Evolutionary conservation across 2,113 vertebrate species (phyloP).

Genomic region (Aspiorhynchus laticeps): DNA sequence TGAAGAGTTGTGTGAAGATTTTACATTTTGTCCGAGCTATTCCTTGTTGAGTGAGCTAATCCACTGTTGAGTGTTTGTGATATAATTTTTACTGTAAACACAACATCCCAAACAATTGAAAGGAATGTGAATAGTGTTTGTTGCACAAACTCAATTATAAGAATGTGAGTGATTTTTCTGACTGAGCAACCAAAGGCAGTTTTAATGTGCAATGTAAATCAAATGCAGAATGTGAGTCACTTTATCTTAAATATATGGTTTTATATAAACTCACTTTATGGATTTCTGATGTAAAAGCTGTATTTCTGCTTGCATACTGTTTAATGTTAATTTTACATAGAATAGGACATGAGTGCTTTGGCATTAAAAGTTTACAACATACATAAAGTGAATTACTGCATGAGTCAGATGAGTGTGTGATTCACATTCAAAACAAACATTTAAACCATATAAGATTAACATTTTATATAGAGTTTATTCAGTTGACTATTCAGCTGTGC

Average conservation of each 20-base stretch:
- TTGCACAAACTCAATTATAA: background rate
- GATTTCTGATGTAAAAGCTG: slow-evolving; percentile 47
- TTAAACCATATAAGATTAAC: background rate
- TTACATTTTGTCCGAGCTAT: background rate
- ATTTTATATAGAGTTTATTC: background rate
- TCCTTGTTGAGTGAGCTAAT: too few species aligned
- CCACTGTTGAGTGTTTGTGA: background rate
- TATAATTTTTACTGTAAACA: background rate
- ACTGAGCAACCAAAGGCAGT: slow-evolving; percentile 35
- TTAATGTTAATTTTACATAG: slow-evolving; percentile 48
- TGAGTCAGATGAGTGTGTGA: slow-evolving; percentile 17
- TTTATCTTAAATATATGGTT: background rate
- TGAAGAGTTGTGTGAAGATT: background rate
- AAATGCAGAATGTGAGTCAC: slow-evolving; percentile 38
- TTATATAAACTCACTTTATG: slow-evolving; percentile 12
- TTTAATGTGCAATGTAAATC: slow-evolving; percentile 52
- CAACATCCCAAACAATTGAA: background rate
- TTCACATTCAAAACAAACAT: background rate
- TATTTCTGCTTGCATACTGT: slow-evolving; percentile 28
- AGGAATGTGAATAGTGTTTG: background rate
- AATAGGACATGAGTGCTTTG: slow-evolving; percentile 44
- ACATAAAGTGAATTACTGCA: slow-evolving; percentile 40
- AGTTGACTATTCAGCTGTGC: slow-evolving; percentile 5
- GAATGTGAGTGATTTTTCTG: background rate
- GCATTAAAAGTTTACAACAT: slow-evolving; percentile 31